These are phyloP conservation scores for Chloroceryle aenea DNA, from an alignment of 2,113 vertebrate species.

Conservation along the genomic window DNA sequence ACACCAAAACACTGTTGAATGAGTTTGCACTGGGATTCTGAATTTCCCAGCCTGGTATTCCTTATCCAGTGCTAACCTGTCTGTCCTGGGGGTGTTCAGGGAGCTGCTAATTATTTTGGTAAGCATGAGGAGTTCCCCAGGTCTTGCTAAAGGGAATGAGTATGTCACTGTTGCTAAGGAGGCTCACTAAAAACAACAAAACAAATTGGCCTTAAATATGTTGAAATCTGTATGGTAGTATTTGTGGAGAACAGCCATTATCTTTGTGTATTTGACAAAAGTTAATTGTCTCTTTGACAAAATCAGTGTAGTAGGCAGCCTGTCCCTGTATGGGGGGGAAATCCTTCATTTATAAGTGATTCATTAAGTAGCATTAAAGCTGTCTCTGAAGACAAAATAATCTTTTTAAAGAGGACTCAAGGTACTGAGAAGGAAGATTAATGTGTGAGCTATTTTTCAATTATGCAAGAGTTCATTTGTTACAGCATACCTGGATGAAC, in stretches of 20 bases:
- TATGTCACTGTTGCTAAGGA: neutral
- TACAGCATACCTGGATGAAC: constrained; percentile 28
- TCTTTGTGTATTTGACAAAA: constrained; percentile 49
- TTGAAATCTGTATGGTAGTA: constrained; percentile 3
- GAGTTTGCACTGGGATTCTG: neutral
- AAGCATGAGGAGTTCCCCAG: neutral
- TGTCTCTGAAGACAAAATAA: constrained; percentile 68
- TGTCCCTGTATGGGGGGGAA: neutral
- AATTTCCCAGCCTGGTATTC: neutral
- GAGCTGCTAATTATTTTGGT: neutral
- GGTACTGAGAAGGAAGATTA: constrained; percentile 43
- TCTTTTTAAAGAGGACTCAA: constrained; percentile 63
- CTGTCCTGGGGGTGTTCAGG: neutral
- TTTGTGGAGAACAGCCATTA: constrained; percentile 26
- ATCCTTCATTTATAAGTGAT: constrained; percentile 47
- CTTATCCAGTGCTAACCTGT: neutral
- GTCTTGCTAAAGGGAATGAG: neutral
- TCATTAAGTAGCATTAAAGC: constrained; percentile 69
- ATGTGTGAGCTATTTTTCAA: constrained; percentile 56
- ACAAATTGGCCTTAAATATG: neutral
- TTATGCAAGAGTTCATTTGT: constrained; percentile 38
- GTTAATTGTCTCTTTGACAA: constrained; percentile 42
- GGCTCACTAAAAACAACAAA: neutral
- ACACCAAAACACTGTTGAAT: neutral
- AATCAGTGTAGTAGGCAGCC: constrained; percentile 16